Evolutionary conservation across 2,888 invertebrate species (phyloP), one percentile per base, ranked within the genome.

Genomic region (Machimus atricapillus): DNA sequence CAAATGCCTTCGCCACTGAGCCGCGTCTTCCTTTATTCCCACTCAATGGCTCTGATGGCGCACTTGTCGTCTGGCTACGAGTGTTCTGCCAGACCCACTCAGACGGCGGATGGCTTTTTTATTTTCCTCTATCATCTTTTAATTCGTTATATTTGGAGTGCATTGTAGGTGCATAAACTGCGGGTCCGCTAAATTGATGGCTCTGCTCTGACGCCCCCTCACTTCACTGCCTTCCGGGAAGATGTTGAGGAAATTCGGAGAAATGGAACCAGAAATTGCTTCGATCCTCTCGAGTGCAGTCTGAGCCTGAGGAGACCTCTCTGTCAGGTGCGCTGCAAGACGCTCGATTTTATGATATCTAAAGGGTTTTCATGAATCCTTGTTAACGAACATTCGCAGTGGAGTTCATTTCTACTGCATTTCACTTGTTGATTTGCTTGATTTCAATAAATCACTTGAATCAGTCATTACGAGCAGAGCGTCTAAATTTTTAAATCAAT

Each of bases 61-160:
- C 77, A 86, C 85, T 86, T 86, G 85, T 86, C 85, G 85, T 86
- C 85, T 86, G 85, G 77, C 56, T 86, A 77, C 76, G 27, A 86
- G 85, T 86, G 85, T 56, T 86, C 76, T 43, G 85, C 56, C 76
- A 86, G 56, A 86, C 77, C 85, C 56, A 77, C 77, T 85, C 43
- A 74, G 73, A 85, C 85, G 34, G 66, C 73, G 58, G 82, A 82
- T 66, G 82, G 56, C 56, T 37, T 40, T 82, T 82, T 79, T 79
- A 52, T 27, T 79, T 58, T 58, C 52, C 37, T 82, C 82, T 58
- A 82, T 82, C 82, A 82, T 82, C 58, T 66, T 82, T 82, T 82
- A 66, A 82, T 82, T 82, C 58, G 56, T 82, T 58, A 82, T 82
- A 82, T 82, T 82, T 82, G 16, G 52, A 66, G 82, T 31, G 37